Evolutionary conservation across 2,797 vertebrate species (phyloP).

Genomic region (Siniperca undulata): DNA sequence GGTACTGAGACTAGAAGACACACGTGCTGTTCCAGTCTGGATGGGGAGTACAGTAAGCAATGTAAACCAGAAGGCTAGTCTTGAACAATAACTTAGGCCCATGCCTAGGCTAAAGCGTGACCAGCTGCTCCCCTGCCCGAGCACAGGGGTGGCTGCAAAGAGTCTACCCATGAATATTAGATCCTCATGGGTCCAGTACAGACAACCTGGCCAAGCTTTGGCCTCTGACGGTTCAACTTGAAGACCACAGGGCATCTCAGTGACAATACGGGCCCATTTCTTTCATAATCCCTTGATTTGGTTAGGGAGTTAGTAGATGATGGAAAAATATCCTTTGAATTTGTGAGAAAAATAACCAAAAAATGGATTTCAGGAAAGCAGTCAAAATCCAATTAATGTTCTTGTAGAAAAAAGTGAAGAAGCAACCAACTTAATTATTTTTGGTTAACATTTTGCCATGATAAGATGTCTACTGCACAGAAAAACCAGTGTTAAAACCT

Average conservation of each 20-base stretch:
- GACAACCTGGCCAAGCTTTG: slow-evolving; percentile 67
- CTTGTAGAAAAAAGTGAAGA: slow-evolving; percentile 18
- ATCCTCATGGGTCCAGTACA: slow-evolving; percentile 79
- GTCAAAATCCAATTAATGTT: slow-evolving; percentile 54
- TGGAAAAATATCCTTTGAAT: slow-evolving; percentile 58
- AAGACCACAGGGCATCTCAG: slow-evolving; percentile 85
- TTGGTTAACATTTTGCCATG: slow-evolving; percentile 56
- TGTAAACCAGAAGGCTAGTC: slow-evolving; percentile 82
- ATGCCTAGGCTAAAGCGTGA: slow-evolving; percentile 77
- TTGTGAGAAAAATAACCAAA: slow-evolving; percentile 19
- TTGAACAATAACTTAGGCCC: slow-evolving; percentile 82
- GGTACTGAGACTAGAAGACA: slow-evolving; percentile 95
- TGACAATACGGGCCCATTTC: slow-evolving; percentile 71
- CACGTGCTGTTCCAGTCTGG: slow-evolving; percentile 90
- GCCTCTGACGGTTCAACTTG: slow-evolving; percentile 76
- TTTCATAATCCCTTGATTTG: slow-evolving; percentile 70
- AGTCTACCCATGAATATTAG: slow-evolving; percentile 77
- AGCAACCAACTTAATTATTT: slow-evolving; percentile 46
- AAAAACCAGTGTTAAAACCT: slow-evolving; percentile 39
- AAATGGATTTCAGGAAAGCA: slow-evolving; percentile 32
- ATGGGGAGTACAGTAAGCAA: slow-evolving; percentile 86
- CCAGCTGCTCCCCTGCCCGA: slow-evolving; percentile 77
- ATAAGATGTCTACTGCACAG: slow-evolving; percentile 49
- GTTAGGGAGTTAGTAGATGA: slow-evolving; percentile 8
- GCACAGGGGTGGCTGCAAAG: slow-evolving; percentile 72